Base-by-base conservation (phyloP, 2,888 invertebrate species). In the Uropetala carovei region DNA sequence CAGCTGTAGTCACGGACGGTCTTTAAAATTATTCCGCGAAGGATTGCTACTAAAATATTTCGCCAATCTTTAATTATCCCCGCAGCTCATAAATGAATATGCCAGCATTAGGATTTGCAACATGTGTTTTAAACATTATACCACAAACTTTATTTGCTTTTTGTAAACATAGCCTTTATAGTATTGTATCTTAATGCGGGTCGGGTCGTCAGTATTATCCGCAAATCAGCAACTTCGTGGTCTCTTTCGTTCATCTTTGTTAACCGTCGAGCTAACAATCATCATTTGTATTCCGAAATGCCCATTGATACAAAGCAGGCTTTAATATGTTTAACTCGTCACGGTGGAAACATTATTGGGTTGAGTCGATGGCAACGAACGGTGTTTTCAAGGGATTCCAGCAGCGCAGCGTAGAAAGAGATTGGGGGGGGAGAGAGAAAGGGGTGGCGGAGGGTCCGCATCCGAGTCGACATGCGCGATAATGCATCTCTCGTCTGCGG, bases 401-500 rank as follows among this genome's bases (percentile, higher is more conserved):
- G 22, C 13, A 43, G 81, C 11, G 81, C 11, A 9, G n/a, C 27
- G 81, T 22, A 22, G 75, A 18, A 27, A n/a, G 81, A 18, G 85
- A 85, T 57, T 56, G 59, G 59, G 56, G 16, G 85, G 18, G 58
- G 85, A 13, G 22, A 58, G 56, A 58, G 85, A 22, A 27, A 43
- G n/a, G 43, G 83, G 58, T 16, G 86, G 30, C 9, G 60, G 27
- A 11, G 89, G 89, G 68, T 89, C 68, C 89, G 89, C 64, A 89
- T 27, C 68, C 83, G 83, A 83, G 83, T 83, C 89, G 89, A 89
- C 89, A 89, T 92, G 91, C 93, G 86, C 93, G 93, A 94, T 94
- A 94, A 94, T 93, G 93, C 94, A 93, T 94, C 93, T 93, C 93
- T 93, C 93, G 93, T 93, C 93, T 92, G 93, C 93, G 93, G 91